Evolutionary conservation across 1,140 invertebrate species (phyloP), one percentile per base, ranked within the genome.

Genomic region (Drosophila trapezifrons): DNA sequence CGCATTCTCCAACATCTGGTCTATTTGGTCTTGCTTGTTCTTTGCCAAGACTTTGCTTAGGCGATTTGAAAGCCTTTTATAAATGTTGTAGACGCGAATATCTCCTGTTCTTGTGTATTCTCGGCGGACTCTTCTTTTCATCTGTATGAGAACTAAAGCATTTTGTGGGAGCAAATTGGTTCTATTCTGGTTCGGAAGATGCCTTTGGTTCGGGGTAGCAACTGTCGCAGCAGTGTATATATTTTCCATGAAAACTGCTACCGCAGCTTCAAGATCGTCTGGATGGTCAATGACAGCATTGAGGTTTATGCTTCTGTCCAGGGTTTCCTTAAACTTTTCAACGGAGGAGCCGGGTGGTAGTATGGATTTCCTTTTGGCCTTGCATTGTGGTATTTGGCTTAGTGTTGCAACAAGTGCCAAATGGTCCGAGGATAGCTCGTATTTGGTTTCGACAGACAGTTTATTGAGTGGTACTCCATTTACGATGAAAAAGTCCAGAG

Each of bases 341-440:
- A 59, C 13, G 22, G n/a, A 38, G 29, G 29, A 60, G 32, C 45
- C 58, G 20, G 10, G 45, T 10, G 58, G 15, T 25, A 49, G 58
- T 12, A 60, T 13, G 10, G 37, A 22, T 67, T 67, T 40, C 15
- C 35, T 51, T 37, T 40, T 59, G 20, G 25, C n/a, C 22, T 63
- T 63, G 35, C 13, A 38, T 40, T 67, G 20, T 2, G 46, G 35
- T 35, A 15, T 35, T 18, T 60, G 65, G 9, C 32, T 27, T 13
- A 67, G 27, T 10, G 55, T 67, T 49, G 64, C 95, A 95, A 90
- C 43, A 94, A 94, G 12, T 17, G 55, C 7, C 29, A 69, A 13
- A 20, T 69, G 65, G 29, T 46, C 46, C 4, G 56, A 52, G 3
- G 54, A 52, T 25, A 66, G 27, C 37, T 65, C 40, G 20, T 49